These are phyloP conservation scores for Actinernus sp. DNA, from an alignment of 92 coral and sea anemone species.

Conservation along the genomic window DNA sequence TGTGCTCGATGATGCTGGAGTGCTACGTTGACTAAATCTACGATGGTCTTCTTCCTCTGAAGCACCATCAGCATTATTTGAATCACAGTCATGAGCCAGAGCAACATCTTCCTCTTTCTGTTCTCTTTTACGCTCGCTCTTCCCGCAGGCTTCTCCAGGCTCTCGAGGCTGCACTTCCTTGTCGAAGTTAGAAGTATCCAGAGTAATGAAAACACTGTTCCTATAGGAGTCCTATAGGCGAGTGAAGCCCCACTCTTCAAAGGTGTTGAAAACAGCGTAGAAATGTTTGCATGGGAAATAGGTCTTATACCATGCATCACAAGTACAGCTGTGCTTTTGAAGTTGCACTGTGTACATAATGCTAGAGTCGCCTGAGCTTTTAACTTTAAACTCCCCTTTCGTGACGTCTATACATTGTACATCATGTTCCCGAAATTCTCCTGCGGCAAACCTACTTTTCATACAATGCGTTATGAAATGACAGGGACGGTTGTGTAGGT, in stretches of 20 bases:
- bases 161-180: too few relatives aligned
- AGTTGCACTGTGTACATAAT: slow-evolving; percentile 20
- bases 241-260: slow-evolving; percentile 47
- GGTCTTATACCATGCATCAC: slow-evolving; percentile 60
- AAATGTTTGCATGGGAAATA: slow-evolving; percentile 58
- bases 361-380: slow-evolving; percentile 6
- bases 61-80: too few relatives aligned
- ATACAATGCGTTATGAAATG: slow-evolving; percentile 49
- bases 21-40: too few relatives aligned
- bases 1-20: too few relatives aligned
- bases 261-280: slow-evolving; percentile 41
- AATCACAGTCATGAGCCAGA: too few relatives aligned
- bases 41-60: too few relatives aligned
- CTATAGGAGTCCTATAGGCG: slow-evolving; percentile 36
- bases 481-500: slow-evolving; percentile 51
- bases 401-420: slow-evolving; percentile 29
- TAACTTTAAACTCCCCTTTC: slow-evolving; percentile 26
- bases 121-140: too few relatives aligned
- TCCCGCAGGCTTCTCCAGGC: too few relatives aligned
- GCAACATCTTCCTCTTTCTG: too few relatives aligned
- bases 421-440: slow-evolving; percentile 31
- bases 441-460: slow-evolving; percentile 4
- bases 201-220: slow-evolving; percentile 61
- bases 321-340: slow-evolving; percentile 37
- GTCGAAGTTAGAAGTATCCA: slow-evolving; percentile 41